Evolutionary conservation across 2,888 invertebrate genomes (phyloP), one percentile per base, ranked within the genome.

Genomic region (Lycia hirtaria): DNA sequence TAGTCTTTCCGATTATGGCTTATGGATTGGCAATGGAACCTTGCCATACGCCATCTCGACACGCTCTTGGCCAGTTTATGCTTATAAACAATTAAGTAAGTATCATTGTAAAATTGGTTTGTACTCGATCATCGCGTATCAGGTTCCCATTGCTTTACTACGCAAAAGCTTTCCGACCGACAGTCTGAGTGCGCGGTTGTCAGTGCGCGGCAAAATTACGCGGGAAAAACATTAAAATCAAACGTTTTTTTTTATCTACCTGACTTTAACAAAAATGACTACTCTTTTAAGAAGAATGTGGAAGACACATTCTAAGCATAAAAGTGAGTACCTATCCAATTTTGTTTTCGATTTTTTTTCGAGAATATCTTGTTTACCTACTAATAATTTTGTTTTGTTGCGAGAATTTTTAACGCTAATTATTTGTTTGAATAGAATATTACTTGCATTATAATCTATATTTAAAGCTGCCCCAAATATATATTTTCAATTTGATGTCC

Each of bases 251-350:
- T 62, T 55, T 57, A 49, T 37, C 17, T 6, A 51, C 49, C 52
- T 61, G 48, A 35, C 43, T 33, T 12, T 20, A 15, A 10, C 41
- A 35, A 75, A 61, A 68, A 92, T 90, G 90, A 94, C 94, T 84
- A 94, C 93, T 41, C 93, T 95, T 64, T 84, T 95, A 68, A 90
- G 94, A 76, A 94, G 93, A 80, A 93, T 95, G 80, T 94, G 94
- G 94, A 94, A 93, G 72, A 94, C 89, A 68, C 94, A 93, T 81
- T 94, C 94, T 12, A 95, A 94, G 71, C 95, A 95, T 71, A 94
- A 94, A 92, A 95, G 95, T 95, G 77, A 94, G 94, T 93, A 61
- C n/a, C n/a, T n/a, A n/a, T n/a, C n/a, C 10, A 30, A 53, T 37
- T 45, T 14, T 51, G 35, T 41, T 35, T 50, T 47, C 26, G 26